A percentile compares a stretch with the other conserved stretches of the same genome.
Conservation (phyloP, 2,113 vertebrate species). For the Urocynchramus pylzowi region DNA sequence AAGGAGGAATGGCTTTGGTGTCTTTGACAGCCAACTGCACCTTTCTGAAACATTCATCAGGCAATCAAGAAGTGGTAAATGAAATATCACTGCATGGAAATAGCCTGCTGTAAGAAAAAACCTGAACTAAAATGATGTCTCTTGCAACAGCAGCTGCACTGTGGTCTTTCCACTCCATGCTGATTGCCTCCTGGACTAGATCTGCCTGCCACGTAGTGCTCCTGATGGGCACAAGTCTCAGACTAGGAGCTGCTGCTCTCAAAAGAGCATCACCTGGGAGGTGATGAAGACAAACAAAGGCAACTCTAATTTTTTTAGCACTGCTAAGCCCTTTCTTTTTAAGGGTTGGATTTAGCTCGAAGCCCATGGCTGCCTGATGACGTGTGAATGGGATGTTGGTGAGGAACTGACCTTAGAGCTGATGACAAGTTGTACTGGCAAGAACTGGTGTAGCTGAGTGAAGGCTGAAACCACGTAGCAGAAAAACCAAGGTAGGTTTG, state of each 20-base stretch:
- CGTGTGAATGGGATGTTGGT: background rate
- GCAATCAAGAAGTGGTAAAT: background rate
- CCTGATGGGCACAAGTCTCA: background rate
- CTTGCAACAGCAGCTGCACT: background rate
- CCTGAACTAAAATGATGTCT: background rate
- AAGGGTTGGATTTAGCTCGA: background rate
- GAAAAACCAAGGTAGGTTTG: background rate
- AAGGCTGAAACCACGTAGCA: background rate
- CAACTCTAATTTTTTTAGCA: constrained; percentile 1
- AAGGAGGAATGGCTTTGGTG: background rate
- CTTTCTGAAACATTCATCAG: background rate
- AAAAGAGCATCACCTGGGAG: background rate
- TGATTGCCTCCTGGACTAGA: background rate
- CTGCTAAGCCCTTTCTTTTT: constrained; percentile 38
- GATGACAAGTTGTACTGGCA: constrained; percentile 48
- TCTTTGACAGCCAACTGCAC: background rate
- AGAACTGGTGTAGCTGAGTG: background rate
- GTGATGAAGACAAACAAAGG: constrained; percentile 21
- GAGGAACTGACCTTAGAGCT: background rate
- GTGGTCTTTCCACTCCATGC: background rate
- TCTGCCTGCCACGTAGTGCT: background rate
- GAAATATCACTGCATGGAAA: background rate
- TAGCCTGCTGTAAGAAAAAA: background rate
- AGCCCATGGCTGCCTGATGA: constrained; percentile 28
- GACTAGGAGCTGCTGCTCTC: background rate